A percentile compares a stretch with the other conserved stretches of the same genome.
Evolutionary conservation across 2,888 invertebrate species (phyloP).

Genomic region (Prostheceraeus crozeri): DNA sequence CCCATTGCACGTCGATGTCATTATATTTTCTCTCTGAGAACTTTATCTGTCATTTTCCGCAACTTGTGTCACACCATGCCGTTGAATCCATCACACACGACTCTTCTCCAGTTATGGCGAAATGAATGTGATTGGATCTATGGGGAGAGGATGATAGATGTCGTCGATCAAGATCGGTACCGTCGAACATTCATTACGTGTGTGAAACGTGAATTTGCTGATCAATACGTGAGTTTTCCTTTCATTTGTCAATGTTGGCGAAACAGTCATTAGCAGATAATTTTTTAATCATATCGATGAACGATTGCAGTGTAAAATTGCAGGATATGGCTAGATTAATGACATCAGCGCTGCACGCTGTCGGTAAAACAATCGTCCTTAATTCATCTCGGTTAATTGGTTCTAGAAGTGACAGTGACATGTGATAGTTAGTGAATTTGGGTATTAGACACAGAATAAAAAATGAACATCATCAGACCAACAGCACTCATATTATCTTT

Average conservation of each 20-base stretch:
- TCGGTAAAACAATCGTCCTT: no score
- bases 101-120: conserved; percentile 54
- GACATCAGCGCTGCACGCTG: no score
- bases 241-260: not conserved
- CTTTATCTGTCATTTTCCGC: conserved; percentile 52
- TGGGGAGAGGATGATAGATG: conserved; percentile 52
- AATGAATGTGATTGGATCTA: conserved; percentile 56
- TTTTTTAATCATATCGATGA: no score
- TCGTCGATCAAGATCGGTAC: conserved; percentile 53
- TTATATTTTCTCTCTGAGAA: conserved; percentile 53
- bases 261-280: no score
- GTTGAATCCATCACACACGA: conserved; percentile 46
- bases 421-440: no score
- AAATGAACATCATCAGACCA: no score
- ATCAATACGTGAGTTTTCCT: conserved; percentile 43
- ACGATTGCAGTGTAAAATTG: no score
- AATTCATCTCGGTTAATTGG: no score
- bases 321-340: no score
- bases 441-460: no score
- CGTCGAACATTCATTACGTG: conserved; percentile 51
- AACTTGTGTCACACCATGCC: conserved; percentile 53
- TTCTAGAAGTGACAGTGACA: no score
- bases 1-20: conserved; percentile 53
- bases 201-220: conserved; percentile 53
- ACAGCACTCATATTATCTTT: no score